These are phyloP conservation scores for Entomyzon cyanotis DNA, from an alignment of 2,113 vertebrate genomes.

Conservation along the genomic window DNA sequence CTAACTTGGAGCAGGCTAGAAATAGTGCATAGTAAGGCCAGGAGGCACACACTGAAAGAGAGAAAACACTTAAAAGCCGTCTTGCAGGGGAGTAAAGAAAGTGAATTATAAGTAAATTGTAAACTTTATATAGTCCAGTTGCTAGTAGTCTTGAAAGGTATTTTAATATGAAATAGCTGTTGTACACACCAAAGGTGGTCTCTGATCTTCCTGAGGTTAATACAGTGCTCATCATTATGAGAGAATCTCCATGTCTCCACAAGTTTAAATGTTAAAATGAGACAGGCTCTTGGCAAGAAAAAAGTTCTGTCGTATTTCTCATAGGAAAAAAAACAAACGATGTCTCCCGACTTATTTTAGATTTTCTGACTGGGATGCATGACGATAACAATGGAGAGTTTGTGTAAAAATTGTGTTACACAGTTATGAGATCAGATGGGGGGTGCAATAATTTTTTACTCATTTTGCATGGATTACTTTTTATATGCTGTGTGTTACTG, in stretches of 20 bases:
- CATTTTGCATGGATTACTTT: not conserved
- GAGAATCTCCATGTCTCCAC: not conserved
- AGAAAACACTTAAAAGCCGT: not conserved
- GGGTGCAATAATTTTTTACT: rapidly evolving
- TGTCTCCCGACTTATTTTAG: not conserved
- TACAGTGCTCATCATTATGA: not conserved
- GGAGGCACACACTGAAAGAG: not conserved
- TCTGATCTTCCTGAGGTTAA: not conserved
- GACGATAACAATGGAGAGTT: not conserved
- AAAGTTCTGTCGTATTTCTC: not conserved
- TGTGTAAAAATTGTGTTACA: not conserved
- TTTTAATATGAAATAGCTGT: not conserved
- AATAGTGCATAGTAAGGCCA: not conserved
- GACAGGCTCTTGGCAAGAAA: not conserved
- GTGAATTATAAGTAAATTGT: not conserved
- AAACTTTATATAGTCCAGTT: not conserved
- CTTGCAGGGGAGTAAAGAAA: not conserved
- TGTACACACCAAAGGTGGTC: not conserved
- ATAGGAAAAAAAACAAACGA: not conserved
- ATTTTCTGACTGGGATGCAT: not conserved
- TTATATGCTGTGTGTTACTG: not conserved
- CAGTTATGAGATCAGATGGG: not conserved
- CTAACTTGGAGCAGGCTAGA: not conserved
- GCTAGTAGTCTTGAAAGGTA: not conserved
- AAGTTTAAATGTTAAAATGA: not conserved